phyloP scores from a whole-genome alignment of 2,888 invertebrate species.

The Caenorhabditis macrosperma region DNA sequence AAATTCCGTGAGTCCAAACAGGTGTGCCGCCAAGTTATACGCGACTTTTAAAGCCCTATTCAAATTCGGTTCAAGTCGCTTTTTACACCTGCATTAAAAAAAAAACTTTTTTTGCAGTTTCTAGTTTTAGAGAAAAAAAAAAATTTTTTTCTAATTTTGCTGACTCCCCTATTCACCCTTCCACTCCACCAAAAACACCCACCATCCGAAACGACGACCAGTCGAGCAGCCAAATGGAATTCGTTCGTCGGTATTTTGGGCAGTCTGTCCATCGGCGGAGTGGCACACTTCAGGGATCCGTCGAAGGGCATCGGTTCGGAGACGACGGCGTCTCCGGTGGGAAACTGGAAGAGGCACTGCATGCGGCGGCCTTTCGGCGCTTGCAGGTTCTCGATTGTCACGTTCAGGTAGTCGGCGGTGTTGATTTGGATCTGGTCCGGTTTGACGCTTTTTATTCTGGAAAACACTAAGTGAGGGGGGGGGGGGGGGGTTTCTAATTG shows the following conservation, averaged over 20 bases:
- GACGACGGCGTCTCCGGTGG: slow-evolving; percentile 56
- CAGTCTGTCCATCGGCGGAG: slow-evolving; percentile 92
- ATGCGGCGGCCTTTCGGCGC: slow-evolving; percentile 55
- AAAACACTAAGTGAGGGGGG: slow-evolving; percentile 33
- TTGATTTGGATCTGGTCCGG: slow-evolving; percentile 78
- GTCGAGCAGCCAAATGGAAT: slow-evolving; percentile 55
- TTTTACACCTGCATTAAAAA: too few relatives aligned
- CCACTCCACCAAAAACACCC: not conserved
- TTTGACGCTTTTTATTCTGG: slow-evolving; percentile 72
- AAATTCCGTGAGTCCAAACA: too few relatives aligned
- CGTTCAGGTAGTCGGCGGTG: slow-evolving; percentile 83
- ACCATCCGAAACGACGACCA: slow-evolving; percentile 66
- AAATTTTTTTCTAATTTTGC: slow-evolving; percentile 5
- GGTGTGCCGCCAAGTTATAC: too few relatives aligned
- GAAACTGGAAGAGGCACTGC: slow-evolving; percentile 63
- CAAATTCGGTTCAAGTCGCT: too few relatives aligned
- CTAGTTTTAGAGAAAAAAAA: too few relatives aligned
- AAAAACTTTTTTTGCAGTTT: too few relatives aligned
- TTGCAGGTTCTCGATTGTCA: slow-evolving; percentile 92
- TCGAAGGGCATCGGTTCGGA: slow-evolving; percentile 60
- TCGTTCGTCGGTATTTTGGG: slow-evolving; percentile 91
- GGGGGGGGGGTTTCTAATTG: too few relatives aligned
- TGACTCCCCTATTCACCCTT: not conserved
- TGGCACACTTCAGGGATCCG: slow-evolving; percentile 84
- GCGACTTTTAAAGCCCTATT: too few relatives aligned